Evolutionary conservation across 2,888 invertebrate genomes (phyloP).

Genomic region (Nomada flava): DNA sequence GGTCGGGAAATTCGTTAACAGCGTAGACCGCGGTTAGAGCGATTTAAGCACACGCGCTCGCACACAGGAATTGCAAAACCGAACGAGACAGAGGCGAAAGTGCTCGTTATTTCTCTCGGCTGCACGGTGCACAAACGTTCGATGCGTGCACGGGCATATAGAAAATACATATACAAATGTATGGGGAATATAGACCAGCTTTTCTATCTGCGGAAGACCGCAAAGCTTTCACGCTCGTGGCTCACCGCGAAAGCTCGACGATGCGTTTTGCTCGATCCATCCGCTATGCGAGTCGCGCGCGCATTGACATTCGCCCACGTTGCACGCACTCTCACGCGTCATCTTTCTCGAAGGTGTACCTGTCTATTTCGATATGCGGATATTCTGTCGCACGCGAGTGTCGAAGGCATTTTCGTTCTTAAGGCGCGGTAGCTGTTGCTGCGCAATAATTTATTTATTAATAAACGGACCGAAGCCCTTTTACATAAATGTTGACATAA

Average conservation of each 20-base stretch:
- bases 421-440: too few species aligned
- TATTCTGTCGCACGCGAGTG: background rate
- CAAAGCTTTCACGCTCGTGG: slow-evolving; percentile 58
- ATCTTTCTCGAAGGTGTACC: background rate
- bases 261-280: slow-evolving; percentile 55
- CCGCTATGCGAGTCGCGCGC: slow-evolving; percentile 23
- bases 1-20: slow-evolving; percentile 65
- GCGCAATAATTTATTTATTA: too few species aligned
- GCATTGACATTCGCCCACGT: slow-evolving; percentile 28
- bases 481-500: too few species aligned
- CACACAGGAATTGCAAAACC: slow-evolving; percentile 58
- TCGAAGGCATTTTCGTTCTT: background rate
- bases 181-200: slow-evolving; percentile 41
- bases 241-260: slow-evolving; percentile 64
- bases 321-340: slow-evolving; percentile 10
- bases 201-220: slow-evolving; percentile 59
- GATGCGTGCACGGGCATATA: background rate
- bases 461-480: too few species aligned
- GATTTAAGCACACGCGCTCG: slow-evolving; percentile 46
- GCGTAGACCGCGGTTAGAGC: slow-evolving; percentile 54
- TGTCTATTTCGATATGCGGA: background rate
- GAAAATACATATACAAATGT: background rate
- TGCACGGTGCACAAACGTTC: background rate
- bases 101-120: slow-evolving; percentile 34
- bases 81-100: slow-evolving; percentile 32